Conservation (phyloP, 2,888 invertebrate species). For the Saturnia pavonia region DNA sequence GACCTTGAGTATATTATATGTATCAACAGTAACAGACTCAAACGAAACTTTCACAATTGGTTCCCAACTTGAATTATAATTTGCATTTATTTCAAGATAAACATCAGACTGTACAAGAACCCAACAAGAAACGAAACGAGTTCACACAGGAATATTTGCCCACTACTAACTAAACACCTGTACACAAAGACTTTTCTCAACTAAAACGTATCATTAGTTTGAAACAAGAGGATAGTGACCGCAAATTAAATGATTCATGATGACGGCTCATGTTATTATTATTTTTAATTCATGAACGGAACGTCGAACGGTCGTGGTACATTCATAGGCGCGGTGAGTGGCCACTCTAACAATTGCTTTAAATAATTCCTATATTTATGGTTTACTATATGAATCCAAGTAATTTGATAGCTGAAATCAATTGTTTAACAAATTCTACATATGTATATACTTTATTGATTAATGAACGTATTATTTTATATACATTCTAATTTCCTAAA, state of each 20-base stretch:
- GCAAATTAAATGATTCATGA: slow-evolving; percentile 39
- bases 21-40: slow-evolving; percentile 6
- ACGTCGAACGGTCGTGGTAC: neutral
- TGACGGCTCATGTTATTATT: slow-evolving; percentile 33
- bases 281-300: slow-evolving; percentile 25
- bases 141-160: slow-evolving; percentile 14
- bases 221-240: slow-evolving; percentile 38
- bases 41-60: slow-evolving; percentile 9
- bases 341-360: slow-evolving; percentile 31
- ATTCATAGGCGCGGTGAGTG: slow-evolving; percentile 21
- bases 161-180: neutral
- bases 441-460: neutral
- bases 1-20: too few relatives aligned
- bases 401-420: neutral
- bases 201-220: slow-evolving; percentile 26
- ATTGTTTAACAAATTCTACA: neutral
- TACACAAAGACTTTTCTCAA: slow-evolving; percentile 10
- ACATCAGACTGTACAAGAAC: neutral
- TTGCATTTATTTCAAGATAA: slow-evolving; percentile 10
- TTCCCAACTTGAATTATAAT: slow-evolving; percentile 10
- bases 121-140: slow-evolving; percentile 3
- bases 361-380: slow-evolving; percentile 11
- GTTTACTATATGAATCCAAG: neutral
- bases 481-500: too few relatives aligned
- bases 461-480: too few relatives aligned